phyloP scores from a whole-genome alignment of 2,888 invertebrate species.

The Toxonevra muliebris region DNA sequence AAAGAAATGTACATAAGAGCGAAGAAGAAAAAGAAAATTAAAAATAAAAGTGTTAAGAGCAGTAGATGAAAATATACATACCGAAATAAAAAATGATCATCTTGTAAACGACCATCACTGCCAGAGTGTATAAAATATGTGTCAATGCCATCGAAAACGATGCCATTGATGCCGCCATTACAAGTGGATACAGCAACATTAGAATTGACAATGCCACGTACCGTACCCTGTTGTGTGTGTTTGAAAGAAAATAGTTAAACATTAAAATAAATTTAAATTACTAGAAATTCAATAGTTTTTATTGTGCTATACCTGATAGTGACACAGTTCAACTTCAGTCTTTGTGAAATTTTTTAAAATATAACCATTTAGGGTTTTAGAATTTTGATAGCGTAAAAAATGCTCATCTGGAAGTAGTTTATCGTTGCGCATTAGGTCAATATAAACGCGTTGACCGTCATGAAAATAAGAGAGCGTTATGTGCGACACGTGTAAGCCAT shows the following conservation, averaged over 20 bases:
- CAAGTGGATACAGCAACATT: slow-evolving; percentile 90
- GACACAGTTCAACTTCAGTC: slow-evolving; percentile 65
- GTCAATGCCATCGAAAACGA: slow-evolving; percentile 80
- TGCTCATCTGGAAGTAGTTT: slow-evolving; percentile 61
- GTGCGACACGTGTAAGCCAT: slow-evolving; percentile 56
- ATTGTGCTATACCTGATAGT: slow-evolving; percentile 61
- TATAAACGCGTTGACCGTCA: slow-evolving; percentile 67
- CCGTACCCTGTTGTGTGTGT: slow-evolving; percentile 69
- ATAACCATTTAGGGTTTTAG: slow-evolving; percentile 46
- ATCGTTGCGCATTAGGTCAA: slow-evolving; percentile 62
- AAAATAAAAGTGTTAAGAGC: background rate
- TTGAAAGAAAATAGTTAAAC: slow-evolving; percentile 23
- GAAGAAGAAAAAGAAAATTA: background rate
- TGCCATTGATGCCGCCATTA: slow-evolving; percentile 74
- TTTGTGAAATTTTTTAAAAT: slow-evolving; percentile 63
- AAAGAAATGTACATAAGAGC: background rate
- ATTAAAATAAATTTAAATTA: slow-evolving; percentile 14
- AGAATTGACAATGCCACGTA: slow-evolving; percentile 75
- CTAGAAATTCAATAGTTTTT: slow-evolving; percentile 1
- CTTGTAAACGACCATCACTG: slow-evolving; percentile 56
- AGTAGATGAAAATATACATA: slow-evolving; percentile 42
- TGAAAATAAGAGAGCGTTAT: slow-evolving; percentile 73
- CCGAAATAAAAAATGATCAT: slow-evolving; percentile 63
- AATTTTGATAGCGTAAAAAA: slow-evolving; percentile 63
- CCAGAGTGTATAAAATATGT: slow-evolving; percentile 75